These are phyloP conservation scores for Aethes cnicana DNA, from an alignment of 2,888 invertebrate genomes.

Conservation along the genomic window DNA sequence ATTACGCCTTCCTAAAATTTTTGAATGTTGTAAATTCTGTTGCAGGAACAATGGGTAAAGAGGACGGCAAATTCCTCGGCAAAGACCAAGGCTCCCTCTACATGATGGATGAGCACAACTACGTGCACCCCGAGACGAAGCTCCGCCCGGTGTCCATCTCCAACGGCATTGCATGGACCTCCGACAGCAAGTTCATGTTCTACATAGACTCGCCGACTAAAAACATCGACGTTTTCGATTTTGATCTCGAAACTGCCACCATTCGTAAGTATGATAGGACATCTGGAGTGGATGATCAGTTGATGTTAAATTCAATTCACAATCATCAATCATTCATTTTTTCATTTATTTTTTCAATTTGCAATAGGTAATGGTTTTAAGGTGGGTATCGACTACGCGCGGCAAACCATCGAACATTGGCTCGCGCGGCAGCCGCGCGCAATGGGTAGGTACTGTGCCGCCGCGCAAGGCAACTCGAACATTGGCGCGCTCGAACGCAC, in stretches of 20 bases:
- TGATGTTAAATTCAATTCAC: too few relatives aligned
- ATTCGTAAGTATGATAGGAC: slow-evolving; percentile 85
- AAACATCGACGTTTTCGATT: slow-evolving; percentile 87
- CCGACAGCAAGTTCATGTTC: slow-evolving; percentile 86
- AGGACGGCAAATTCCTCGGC: slow-evolving; percentile 67
- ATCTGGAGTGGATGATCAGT: too few relatives aligned
- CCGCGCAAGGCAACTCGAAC: too few relatives aligned
- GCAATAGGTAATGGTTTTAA: too few relatives aligned
- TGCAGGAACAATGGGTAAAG: slow-evolving; percentile 85
- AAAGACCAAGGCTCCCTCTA: slow-evolving; percentile 83
- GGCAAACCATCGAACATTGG: too few relatives aligned
- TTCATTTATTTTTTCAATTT: too few relatives aligned
- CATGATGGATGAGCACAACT: slow-evolving; percentile 70
- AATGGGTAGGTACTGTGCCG: too few relatives aligned
- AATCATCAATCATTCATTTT: too few relatives aligned
- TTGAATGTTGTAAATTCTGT: slow-evolving; percentile 17
- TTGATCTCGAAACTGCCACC: slow-evolving; percentile 79
- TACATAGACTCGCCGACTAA: slow-evolving; percentile 88
- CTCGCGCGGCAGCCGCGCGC: too few relatives aligned
- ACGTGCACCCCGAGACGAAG: slow-evolving; percentile 53
- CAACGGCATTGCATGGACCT: slow-evolving; percentile 90
- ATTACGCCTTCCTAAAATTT: too few relatives aligned
- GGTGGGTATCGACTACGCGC: too few relatives aligned
- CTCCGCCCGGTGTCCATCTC: slow-evolving; percentile 84
- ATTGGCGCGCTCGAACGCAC: too few relatives aligned